Evolutionary conservation across 1,140 invertebrate genomes (phyloP).

Genomic region (Lepidurus couesii): DNA sequence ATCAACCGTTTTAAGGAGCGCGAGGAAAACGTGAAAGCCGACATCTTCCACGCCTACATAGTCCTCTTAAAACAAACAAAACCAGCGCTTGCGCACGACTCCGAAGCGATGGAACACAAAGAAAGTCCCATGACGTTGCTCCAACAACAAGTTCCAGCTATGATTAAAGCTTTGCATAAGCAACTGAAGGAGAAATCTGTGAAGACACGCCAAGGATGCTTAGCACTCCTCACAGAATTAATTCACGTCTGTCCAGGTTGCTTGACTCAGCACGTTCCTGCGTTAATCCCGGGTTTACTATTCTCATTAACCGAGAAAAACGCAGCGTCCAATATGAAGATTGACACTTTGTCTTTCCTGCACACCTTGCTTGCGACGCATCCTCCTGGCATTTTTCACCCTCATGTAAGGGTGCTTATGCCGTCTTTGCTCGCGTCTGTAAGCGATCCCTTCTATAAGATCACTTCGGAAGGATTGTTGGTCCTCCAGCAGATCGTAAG

Average conservation of each 20-base stretch:
- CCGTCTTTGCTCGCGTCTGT: slow-evolving; percentile 83
- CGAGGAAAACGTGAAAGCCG: slow-evolving; percentile 97
- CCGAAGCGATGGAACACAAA: slow-evolving; percentile 71
- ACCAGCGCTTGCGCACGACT: slow-evolving; percentile 53
- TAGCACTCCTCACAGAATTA: slow-evolving; percentile 83
- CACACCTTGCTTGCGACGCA: slow-evolving; percentile 81
- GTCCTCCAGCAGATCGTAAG: slow-evolving; percentile 91
- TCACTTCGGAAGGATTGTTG: slow-evolving; percentile 87
- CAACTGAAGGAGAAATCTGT: slow-evolving; percentile 89
- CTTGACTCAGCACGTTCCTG: slow-evolving; percentile 73
- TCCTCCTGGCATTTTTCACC: slow-evolving; percentile 67
- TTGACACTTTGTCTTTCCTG: slow-evolving; percentile 90
- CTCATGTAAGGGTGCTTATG: slow-evolving; percentile 74
- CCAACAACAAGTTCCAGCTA: slow-evolving; percentile 53
- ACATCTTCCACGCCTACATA: slow-evolving; percentile 94
- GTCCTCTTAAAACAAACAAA: slow-evolving; percentile 84
- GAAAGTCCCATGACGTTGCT: slow-evolving; percentile 65
- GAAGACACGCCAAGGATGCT: slow-evolving; percentile 87
- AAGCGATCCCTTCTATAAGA: slow-evolving; percentile 95
- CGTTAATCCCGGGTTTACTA: slow-evolving; percentile 81
- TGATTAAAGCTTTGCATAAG: slow-evolving; percentile 81
- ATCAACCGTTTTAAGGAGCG: slow-evolving; percentile 93
- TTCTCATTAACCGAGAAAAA: slow-evolving; percentile 85
- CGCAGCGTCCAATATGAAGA: slow-evolving; percentile 96
- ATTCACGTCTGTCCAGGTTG: slow-evolving; percentile 83